Conservation (phyloP, 2,888 invertebrate genomes). For the Sicus ferrugineus region DNA sequence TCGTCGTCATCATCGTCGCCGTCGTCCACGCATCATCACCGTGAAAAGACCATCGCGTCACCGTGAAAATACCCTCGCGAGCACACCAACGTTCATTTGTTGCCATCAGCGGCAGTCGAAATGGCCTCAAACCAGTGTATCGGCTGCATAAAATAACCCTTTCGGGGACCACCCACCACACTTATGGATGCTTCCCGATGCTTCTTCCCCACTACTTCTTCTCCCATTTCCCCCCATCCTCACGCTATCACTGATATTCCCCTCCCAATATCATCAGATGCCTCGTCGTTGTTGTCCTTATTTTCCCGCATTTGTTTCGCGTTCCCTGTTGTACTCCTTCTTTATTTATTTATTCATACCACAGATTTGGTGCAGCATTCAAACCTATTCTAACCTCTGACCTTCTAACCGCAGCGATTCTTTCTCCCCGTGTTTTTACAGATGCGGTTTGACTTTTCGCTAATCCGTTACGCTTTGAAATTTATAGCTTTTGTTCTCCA, state of each 20-base stretch:
- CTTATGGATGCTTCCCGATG: neutral
- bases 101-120: constrained; percentile 21
- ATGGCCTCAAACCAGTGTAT: constrained; percentile 23
- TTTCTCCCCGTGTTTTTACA: neutral
- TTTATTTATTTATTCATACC: constrained; percentile 20
- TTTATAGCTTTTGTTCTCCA: constrained; percentile 46
- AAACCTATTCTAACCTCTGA: constrained; percentile 8
- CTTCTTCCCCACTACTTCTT: neutral
- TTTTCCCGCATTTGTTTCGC: neutral
- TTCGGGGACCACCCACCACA: neutral
- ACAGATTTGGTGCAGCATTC: neutral
- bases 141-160: constrained; percentile 11
- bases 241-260: constrained; percentile 17
- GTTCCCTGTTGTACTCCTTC: neutral
- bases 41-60: no score
- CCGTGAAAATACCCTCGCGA: no score
- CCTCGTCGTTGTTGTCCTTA: constrained; percentile 29
- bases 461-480: constrained; percentile 48
- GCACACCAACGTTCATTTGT: constrained; percentile 10
- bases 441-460: constrained; percentile 46
- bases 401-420: neutral
- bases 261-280: neutral
- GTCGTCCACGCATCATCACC: no score
- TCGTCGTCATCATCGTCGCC: constrained; percentile 25
- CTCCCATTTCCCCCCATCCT: neutral